A percentile compares a stretch with the other conserved stretches of the same genome.
phyloP scores from a whole-genome alignment of 2,888 invertebrate genomes.

The Ormyrus nitidulus region DNA sequence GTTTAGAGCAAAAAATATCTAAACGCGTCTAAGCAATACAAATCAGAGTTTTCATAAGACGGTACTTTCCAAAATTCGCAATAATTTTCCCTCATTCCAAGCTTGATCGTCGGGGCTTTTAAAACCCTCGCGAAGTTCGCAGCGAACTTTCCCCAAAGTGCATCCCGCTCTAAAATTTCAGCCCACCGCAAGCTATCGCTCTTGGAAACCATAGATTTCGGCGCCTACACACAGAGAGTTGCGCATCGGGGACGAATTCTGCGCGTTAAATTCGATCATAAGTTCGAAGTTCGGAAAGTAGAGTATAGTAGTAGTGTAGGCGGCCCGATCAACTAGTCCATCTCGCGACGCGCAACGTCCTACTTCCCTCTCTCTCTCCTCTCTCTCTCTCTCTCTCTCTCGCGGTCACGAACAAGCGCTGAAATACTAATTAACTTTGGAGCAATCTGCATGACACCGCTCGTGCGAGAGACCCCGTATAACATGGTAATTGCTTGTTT shows the following conservation, averaged over 20 bases:
- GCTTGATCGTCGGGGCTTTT: too few species aligned
- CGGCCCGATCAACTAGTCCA: constrained; percentile 7
- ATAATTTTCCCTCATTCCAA: too few species aligned
- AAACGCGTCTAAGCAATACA: too few species aligned
- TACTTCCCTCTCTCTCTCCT: background rate
- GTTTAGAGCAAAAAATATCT: too few species aligned
- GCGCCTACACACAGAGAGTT: background rate
- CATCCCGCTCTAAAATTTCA: too few species aligned
- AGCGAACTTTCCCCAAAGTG: too few species aligned
- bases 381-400: background rate
- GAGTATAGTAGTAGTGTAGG: background rate
- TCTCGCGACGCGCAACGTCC: background rate
- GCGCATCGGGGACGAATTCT: background rate
- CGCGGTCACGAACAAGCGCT: constrained; percentile 27
- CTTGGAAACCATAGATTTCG: too few species aligned
- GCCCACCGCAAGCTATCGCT: too few species aligned
- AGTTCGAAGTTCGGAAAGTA: constrained; percentile 1
- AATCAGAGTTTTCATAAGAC: too few species aligned
- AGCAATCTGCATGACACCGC: constrained; percentile 29
- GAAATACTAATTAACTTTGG: constrained; percentile 48
- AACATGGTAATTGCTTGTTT: constrained; percentile 37
- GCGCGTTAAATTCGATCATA: constrained; percentile 19
- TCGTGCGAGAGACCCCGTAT: background rate
- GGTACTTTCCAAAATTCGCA: too few species aligned
- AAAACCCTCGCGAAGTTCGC: too few species aligned